Evolutionary conservation across 37 sponge, comb jelly and placozoan species (phyloP), one percentile per base, ranked within the genome.

Genomic region (Petrosia ficiformis): DNA sequence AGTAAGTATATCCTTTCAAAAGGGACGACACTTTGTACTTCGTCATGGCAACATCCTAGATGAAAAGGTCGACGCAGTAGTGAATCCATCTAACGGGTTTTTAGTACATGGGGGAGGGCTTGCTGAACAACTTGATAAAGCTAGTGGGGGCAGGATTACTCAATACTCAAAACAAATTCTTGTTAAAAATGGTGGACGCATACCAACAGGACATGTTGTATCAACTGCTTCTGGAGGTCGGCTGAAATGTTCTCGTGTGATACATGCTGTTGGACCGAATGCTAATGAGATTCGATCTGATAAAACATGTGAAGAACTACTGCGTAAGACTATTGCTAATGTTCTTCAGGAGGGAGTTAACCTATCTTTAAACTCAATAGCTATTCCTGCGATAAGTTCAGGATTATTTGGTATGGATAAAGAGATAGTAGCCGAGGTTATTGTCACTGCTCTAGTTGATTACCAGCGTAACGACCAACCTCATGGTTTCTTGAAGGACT

Each of bases 221-320:
- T n/a, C n/a, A n/a, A 64, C 10, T 64, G 66, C 32, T 30, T 21
- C 10, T 22, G 21, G 21, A 22, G 66, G 66, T 16, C n/a, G 8
- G 14, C 66, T 64, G 28, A 64, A 64, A 28, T 64, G 66, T 29
- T 10, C 14, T 14, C n/a, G n/a, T 64, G 66, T 64, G 28, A 64
- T 64, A 14, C 66, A 64, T 29, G 32, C 66, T 30, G 66, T 64
- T 30, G 66, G 66, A 22, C 66, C 66, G 54, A 48, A 48, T 48
- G 54, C 54, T 48, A 10, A 48, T 16, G 54, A 48, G 54, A 48
- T 48, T 48, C 10, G 16, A 16, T 48, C 54, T 10, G 54, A 48
- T 48, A 16, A 48, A 48, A 48, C 14, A 48, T 48, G 54, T 16
- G 16, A 48, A 16, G 16, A 19, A 16, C 54, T 48, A 16, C 16